These are phyloP conservation scores for Rhegmatorhina hoffmannsi DNA, from an alignment of 2,113 vertebrate species.

Conservation along the genomic window DNA sequence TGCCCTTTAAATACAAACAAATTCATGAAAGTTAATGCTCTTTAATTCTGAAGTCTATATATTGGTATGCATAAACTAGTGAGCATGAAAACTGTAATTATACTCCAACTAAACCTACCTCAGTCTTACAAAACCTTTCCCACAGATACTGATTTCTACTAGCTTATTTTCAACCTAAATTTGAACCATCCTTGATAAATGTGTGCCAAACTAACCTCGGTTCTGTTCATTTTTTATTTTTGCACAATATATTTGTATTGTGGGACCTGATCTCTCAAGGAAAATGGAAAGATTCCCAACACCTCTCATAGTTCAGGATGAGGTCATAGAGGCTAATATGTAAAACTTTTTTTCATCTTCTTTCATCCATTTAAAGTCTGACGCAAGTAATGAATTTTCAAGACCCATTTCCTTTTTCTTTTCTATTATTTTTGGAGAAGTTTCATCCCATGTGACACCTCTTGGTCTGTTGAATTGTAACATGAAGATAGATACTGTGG, in stretches of 20 bases:
- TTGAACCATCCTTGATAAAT: not conserved
- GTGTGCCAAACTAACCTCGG: not conserved
- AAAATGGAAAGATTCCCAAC: not conserved
- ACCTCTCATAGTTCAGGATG: not conserved
- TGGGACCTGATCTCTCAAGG: not conserved
- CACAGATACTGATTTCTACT: conserved; percentile 1
- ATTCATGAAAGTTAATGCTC: not conserved
- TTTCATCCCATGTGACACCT: conserved; percentile 15
- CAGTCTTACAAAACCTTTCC: conserved; percentile 4
- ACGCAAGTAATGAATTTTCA: conserved; percentile 53
- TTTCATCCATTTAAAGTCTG: conserved; percentile 29
- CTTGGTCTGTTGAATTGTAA: not conserved
- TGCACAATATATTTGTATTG: not conserved
- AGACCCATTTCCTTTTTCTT: conserved; percentile 34
- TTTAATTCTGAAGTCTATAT: not conserved
- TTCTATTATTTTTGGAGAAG: conserved; percentile 54
- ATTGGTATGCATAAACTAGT: not conserved
- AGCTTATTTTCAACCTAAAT: not conserved
- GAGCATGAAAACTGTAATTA: not conserved
- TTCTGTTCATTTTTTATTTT: conserved; percentile 7
- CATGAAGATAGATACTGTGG: not conserved
- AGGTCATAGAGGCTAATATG: not conserved
- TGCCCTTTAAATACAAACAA: conserved; percentile 23
- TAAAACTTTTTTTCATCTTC: not conserved
- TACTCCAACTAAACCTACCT: not conserved